phyloP scores from a whole-genome alignment of 1,140 invertebrate species.

The Zaprionus inermis region DNA sequence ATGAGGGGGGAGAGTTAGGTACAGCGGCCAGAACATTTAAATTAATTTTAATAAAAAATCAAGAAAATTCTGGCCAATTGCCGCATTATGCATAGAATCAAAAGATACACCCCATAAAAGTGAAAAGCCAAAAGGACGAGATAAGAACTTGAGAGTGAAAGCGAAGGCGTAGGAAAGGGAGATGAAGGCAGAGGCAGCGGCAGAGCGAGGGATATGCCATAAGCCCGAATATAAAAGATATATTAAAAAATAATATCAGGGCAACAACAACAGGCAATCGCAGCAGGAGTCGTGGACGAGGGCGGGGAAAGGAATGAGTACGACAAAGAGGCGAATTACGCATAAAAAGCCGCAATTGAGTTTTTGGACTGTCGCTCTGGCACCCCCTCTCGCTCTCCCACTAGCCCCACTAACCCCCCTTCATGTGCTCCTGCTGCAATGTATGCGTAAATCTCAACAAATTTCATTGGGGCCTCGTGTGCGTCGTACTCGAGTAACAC shows the following conservation, averaged over 20 bases:
- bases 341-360: conserved; percentile 82
- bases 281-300: neutral
- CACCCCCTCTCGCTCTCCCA: neutral
- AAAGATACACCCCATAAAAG: conserved; percentile 66
- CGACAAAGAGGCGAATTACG: conserved; percentile 71
- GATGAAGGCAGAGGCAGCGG: neutral
- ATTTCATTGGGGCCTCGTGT: conserved; percentile 69
- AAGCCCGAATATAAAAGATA: conserved; percentile 76
- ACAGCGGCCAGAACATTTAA: conserved; percentile 57
- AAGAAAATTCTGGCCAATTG: conserved; percentile 54
- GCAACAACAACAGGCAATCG: conserved; percentile 39
- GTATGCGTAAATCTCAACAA: conserved; percentile 77
- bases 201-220: conserved; percentile 43
- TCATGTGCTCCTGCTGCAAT: conserved; percentile 33
- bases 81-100: conserved; percentile 49
- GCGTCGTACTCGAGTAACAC: conserved; percentile 12
- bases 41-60: conserved; percentile 79
- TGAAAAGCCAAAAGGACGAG: conserved; percentile 45
- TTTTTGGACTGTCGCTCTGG: conserved; percentile 57
- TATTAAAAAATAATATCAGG: conserved; percentile 80
- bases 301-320: conserved; percentile 5
- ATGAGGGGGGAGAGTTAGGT: neutral
- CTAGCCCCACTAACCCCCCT: neutral
- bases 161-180: neutral
- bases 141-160: neutral